Conservation (phyloP, 2,113 vertebrate genomes). For the Mesembrinibis cayennensis region DNA sequence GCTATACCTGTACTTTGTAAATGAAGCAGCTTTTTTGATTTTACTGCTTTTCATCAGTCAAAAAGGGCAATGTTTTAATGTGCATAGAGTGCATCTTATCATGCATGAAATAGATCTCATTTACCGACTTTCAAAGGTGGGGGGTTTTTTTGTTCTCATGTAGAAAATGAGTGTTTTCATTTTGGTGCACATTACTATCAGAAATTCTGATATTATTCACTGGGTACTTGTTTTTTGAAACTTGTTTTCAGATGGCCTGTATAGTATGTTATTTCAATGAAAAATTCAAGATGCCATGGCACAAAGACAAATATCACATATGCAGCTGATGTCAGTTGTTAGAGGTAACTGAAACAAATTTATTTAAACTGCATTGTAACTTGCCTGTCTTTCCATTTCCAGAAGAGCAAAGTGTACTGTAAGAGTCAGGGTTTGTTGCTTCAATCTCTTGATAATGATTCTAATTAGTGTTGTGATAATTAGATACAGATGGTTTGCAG, state of each 20-base stretch:
- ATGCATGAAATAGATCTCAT: constrained; percentile 47
- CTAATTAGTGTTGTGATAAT: constrained; percentile 53
- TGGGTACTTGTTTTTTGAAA: background rate
- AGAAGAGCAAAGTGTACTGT: background rate
- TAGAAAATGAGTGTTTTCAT: constrained; percentile 44
- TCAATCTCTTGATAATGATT: background rate
- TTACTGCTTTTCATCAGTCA: constrained; percentile 21
- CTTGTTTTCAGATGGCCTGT: background rate
- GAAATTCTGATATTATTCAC: background rate
- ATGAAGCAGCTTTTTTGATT: background rate
- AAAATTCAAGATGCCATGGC: background rate
- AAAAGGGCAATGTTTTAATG: constrained; percentile 32
- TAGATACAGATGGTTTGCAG: constrained; percentile 30
- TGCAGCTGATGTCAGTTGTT: background rate
- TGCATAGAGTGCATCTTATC: constrained; percentile 13
- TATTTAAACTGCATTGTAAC: background rate
- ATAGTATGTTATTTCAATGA: background rate
- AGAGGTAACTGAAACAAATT: background rate
- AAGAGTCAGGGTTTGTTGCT: constrained; percentile 1
- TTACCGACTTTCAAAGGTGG: constrained; percentile 3
- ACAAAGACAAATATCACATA: background rate
- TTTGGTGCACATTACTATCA: constrained; percentile 7
- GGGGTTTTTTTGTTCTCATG: background rate
- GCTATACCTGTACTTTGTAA: background rate
- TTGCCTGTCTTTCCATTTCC: background rate